Evolutionary conservation across 2,113 vertebrate genomes (phyloP).

Genomic region (Toxostoma redivivum): DNA sequence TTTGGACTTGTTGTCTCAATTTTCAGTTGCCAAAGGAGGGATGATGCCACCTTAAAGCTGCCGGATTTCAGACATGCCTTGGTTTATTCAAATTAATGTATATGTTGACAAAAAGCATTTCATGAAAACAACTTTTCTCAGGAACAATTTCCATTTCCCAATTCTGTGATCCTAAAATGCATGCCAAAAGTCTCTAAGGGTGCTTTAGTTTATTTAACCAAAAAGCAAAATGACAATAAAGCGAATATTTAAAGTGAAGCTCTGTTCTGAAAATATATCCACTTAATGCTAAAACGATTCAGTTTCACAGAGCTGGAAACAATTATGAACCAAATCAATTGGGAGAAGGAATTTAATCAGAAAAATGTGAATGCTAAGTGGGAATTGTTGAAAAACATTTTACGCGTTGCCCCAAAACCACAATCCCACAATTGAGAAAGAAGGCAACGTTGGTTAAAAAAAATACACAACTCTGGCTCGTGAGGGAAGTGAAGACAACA

Average conservation of each 20-base stretch:
- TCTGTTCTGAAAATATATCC: constrained; percentile 50
- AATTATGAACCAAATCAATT: constrained; percentile 50
- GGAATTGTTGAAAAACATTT: constrained; percentile 63
- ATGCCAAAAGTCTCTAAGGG: background rate
- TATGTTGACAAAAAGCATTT: background rate
- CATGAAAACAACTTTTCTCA: constrained; percentile 1
- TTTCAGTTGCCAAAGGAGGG: background rate
- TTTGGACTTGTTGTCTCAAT: background rate
- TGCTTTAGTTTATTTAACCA: background rate
- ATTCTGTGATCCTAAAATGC: background rate
- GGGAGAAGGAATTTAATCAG: constrained; percentile 58
- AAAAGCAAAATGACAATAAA: constrained; percentile 44
- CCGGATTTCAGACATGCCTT: background rate
- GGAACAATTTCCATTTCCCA: constrained; percentile 39
- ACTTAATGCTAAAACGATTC: background rate
- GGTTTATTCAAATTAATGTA: background rate
- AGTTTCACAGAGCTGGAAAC: constrained; percentile 39
- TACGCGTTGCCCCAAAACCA: constrained; percentile 42
- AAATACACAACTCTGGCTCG: background rate
- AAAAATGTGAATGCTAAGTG: constrained; percentile 58
- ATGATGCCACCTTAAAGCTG: background rate
- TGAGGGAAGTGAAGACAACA: constrained; percentile 50
- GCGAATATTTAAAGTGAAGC: background rate
- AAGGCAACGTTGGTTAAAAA: background rate
- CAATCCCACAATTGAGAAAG: constrained; percentile 62